Evolutionary conservation across 2,113 vertebrate species (phyloP).

Genomic region (Pavo muticus): DNA sequence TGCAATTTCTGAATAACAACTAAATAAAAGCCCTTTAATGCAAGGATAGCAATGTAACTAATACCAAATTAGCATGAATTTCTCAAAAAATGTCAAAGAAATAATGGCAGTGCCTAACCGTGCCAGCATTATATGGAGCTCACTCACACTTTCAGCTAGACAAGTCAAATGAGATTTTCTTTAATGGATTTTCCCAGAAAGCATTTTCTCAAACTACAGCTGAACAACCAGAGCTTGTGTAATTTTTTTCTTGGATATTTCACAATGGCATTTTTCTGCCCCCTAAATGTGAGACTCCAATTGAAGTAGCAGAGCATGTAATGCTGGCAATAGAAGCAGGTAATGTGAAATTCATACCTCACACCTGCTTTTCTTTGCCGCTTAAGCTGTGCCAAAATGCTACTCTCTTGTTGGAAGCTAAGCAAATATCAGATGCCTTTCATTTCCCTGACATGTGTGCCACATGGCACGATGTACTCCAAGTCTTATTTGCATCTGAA

Average conservation of each 20-base stretch:
- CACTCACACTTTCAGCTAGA: background rate
- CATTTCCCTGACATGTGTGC: constrained; percentile 21
- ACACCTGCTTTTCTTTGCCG: constrained; percentile 35
- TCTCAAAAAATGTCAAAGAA: background rate
- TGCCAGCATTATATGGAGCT: background rate
- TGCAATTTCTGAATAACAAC: background rate
- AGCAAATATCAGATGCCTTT: constrained; percentile 57
- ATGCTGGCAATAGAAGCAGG: constrained; percentile 48
- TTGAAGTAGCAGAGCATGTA: constrained; percentile 4
- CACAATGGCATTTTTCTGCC: background rate
- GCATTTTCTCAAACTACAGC: constrained; percentile 12
- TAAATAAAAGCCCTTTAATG: background rate
- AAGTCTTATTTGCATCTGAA: constrained; percentile 51
- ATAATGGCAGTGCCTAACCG: background rate
- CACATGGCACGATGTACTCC: constrained; percentile 22
- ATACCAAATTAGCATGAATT: background rate
- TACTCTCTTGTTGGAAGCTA: constrained; percentile 44
- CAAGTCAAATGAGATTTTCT: constrained; percentile 14
- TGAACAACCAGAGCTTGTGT: background rate
- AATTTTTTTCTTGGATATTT: constrained; percentile 18
- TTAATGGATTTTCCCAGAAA: constrained; percentile 36
- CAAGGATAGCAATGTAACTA: background rate
- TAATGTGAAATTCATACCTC: constrained; percentile 62
- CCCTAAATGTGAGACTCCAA: constrained; percentile 3
- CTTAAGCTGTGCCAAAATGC: constrained; percentile 40